Evolutionary conservation across 1,140 invertebrate genomes (phyloP).

Genomic region (Glossosoma conforme): DNA sequence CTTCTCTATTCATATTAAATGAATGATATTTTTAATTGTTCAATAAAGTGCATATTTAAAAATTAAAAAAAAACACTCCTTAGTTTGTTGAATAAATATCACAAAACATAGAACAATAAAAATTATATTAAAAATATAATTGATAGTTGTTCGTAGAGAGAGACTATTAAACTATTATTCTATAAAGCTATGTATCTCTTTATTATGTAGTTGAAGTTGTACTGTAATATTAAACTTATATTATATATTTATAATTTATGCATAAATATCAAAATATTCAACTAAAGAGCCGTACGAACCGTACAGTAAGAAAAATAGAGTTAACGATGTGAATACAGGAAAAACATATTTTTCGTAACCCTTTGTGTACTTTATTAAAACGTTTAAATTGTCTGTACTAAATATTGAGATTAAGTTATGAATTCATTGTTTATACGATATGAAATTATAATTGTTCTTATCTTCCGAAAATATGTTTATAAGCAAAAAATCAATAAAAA

Average conservation of each 20-base stretch:
- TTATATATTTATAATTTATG: background rate
- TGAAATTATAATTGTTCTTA: too few relatives aligned
- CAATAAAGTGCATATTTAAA: too few relatives aligned
- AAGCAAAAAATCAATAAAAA: too few relatives aligned
- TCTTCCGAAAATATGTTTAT: too few relatives aligned
- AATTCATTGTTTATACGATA: too few relatives aligned
- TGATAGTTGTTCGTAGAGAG: slow-evolving; percentile 5
- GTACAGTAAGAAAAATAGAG: background rate
- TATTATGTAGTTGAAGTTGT: slow-evolving; percentile 10
- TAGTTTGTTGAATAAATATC: background rate
- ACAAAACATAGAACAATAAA: too few relatives aligned
- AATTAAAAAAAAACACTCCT: background rate
- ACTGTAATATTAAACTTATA: slow-evolving; percentile 5
- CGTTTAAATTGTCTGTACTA: too few relatives aligned
- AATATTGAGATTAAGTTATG: too few relatives aligned
- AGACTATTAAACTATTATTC: slow-evolving; percentile 5
- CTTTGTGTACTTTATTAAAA: background rate
- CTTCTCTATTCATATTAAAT: too few relatives aligned
- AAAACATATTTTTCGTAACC: slow-evolving; percentile 1
- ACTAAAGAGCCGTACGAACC: background rate
- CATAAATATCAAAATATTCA: slow-evolving; percentile 1
- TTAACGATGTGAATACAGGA: background rate
- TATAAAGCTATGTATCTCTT: slow-evolving; percentile 11
- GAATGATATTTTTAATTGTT: too few relatives aligned
- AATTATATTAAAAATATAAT: too few relatives aligned